Conservation (phyloP, 2,113 vertebrate species). For the Albula goreensis region DNA sequence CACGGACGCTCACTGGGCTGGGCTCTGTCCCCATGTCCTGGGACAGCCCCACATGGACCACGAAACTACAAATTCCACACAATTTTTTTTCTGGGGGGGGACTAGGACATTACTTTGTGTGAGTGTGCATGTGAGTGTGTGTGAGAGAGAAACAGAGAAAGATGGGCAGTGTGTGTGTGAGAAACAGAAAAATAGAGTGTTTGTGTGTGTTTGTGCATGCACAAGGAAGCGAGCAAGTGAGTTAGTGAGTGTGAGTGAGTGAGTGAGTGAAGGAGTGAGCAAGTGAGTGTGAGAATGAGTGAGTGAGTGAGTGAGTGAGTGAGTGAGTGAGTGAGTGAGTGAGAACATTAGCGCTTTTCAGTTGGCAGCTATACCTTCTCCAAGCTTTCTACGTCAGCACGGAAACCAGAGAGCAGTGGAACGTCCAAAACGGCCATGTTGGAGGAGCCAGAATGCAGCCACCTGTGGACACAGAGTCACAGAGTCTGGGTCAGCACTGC, state of each 20-base stretch:
- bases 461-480: slow-evolving; percentile 62
- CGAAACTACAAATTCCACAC: neutral
- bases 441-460: slow-evolving; percentile 89
- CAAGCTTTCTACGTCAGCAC: slow-evolving; percentile 81
- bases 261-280: neutral
- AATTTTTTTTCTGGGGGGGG: neutral
- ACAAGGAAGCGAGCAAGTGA: too few relatives aligned
- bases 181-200: too few relatives aligned
- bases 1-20: neutral
- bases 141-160: neutral
- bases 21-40: neutral
- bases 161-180: too few relatives aligned
- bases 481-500: neutral
- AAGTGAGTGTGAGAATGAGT: neutral
- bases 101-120: neutral
- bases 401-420: slow-evolving; percentile 85
- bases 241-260: neutral
- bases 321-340: neutral
- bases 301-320: neutral
- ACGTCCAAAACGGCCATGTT: slow-evolving; percentile 92
- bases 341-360: neutral
- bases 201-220: neutral
- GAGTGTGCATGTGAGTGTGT: neutral
- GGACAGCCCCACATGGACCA: neutral
- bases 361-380: slow-evolving; percentile 78